A percentile compares a stretch with the other conserved stretches of the same genome.
Evolutionary conservation across 2,888 invertebrate genomes (phyloP).

Genomic region (Seladonia tumulorum): DNA sequence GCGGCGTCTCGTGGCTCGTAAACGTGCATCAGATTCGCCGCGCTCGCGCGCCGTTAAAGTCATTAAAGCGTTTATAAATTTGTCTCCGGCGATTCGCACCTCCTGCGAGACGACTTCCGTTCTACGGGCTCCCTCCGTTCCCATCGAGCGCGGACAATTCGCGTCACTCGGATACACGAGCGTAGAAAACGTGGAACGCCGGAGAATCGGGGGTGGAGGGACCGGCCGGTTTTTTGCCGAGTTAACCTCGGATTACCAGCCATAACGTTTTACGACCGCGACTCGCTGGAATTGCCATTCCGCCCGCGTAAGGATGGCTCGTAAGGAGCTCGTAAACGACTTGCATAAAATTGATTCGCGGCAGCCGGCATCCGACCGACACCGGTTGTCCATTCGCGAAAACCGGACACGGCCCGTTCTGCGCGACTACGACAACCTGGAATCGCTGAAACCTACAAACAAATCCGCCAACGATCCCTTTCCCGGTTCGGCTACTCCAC

Average conservation of each 20-base stretch:
- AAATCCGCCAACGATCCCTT: background rate
- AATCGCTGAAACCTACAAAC: background rate
- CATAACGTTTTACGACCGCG: slow-evolving; percentile 67
- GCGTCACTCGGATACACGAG: background rate
- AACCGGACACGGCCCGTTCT: slow-evolving; percentile 26
- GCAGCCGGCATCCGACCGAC: slow-evolving; percentile 54
- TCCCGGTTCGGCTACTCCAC: background rate
- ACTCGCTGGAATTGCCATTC: slow-evolving; percentile 62
- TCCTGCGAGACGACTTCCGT: slow-evolving; percentile 31
- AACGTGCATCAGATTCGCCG: slow-evolving; percentile 23
- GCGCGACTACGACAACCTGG: background rate
- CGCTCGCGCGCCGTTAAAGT: slow-evolving; percentile 1
- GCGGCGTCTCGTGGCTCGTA: slow-evolving; percentile 1
- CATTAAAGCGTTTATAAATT: slow-evolving; percentile 29
- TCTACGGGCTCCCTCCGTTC: background rate
- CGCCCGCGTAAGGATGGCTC: slow-evolving; percentile 57
- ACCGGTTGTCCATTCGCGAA: slow-evolving; percentile 33
- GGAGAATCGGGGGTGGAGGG: slow-evolving; percentile 26
- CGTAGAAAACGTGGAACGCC: background rate
- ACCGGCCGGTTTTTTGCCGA: slow-evolving; percentile 55
- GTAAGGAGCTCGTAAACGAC: slow-evolving; percentile 76
- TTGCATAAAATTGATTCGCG: slow-evolving; percentile 77
- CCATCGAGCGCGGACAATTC: background rate
- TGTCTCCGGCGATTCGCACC: slow-evolving; percentile 18
- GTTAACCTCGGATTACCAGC: slow-evolving; percentile 67